Conservation (phyloP, 2,888 invertebrate genomes). For the Parascotia fuliginaria region DNA sequence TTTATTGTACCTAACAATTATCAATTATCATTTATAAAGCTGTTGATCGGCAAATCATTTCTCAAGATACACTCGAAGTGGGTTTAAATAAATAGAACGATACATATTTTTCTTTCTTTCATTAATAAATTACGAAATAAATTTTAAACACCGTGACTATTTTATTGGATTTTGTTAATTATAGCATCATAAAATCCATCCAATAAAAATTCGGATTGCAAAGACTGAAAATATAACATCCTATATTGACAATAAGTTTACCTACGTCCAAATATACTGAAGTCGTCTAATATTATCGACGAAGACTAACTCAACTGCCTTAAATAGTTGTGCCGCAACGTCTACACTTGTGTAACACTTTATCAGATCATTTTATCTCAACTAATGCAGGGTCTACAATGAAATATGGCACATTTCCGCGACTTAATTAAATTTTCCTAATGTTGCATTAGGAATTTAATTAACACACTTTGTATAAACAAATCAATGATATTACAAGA, state of each 20-base stretch:
- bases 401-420: not conserved
- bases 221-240: slow-evolving; percentile 66
- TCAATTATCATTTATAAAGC: too few species aligned
- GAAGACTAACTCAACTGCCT: slow-evolving; percentile 15
- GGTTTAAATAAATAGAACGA: too few species aligned
- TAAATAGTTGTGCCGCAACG: slow-evolving; percentile 14
- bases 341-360: slow-evolving; percentile 1
- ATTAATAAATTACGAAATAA: too few species aligned
- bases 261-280: slow-evolving; percentile 61
- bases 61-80: too few species aligned
- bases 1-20: too few species aligned
- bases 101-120: too few species aligned
- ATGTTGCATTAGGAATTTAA: too few species aligned
- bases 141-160: not conserved
- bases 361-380: slow-evolving; percentile 4
- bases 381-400: slow-evolving; percentile 5
- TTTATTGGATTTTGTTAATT: slow-evolving; percentile 14
- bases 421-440: not conserved
- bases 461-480: too few species aligned
- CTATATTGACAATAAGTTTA: slow-evolving; percentile 70
- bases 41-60: too few species aligned
- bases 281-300: slow-evolving; percentile 20
- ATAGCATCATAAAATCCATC: slow-evolving; percentile 53
- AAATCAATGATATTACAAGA: not conserved
- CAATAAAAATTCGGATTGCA: slow-evolving; percentile 50